These are phyloP conservation scores for Poecilobothrus nobilitatus DNA, from an alignment of 2,888 invertebrate genomes.

Conservation along the genomic window DNA sequence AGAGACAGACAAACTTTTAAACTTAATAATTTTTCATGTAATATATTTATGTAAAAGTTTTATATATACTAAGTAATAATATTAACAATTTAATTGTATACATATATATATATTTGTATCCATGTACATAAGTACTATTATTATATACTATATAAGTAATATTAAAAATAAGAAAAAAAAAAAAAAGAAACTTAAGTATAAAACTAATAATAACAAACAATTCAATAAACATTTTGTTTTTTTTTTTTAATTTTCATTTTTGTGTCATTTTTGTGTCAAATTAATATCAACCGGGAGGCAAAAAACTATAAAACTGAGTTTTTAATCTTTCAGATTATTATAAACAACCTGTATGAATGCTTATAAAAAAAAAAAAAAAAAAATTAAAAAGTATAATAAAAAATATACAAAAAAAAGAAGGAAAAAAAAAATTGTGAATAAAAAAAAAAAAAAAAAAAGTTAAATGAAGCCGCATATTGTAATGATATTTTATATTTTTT, in stretches of 20 bases:
- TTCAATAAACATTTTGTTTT: neutral
- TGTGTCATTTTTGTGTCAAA: neutral
- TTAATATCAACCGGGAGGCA: constrained; percentile 1
- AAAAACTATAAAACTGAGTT: neutral
- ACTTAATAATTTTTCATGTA: too few species aligned
- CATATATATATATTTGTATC: too few species aligned
- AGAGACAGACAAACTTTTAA: too few species aligned
- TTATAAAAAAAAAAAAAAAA: too few species aligned
- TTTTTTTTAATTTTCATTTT: too few species aligned
- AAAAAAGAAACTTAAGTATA: neutral
- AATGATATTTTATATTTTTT: neutral
- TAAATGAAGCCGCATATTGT: constrained; percentile 6
- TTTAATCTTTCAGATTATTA: neutral
- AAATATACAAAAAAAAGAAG: neutral
- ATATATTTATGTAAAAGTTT: too few species aligned
- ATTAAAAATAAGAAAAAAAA: neutral
- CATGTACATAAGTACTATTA: neutral
- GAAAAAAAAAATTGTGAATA: neutral
- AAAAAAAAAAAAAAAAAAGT: constrained; percentile 9
- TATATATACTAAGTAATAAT: too few species aligned
- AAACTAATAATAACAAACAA: constrained; percentile 4
- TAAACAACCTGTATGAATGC: constrained; percentile 24
- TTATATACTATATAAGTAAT: neutral
- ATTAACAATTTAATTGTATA: too few species aligned
- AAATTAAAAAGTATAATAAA: constrained; percentile 10